phyloP scores from a whole-genome alignment of 2,888 invertebrate species.

The Pomacea canaliculata region DNA sequence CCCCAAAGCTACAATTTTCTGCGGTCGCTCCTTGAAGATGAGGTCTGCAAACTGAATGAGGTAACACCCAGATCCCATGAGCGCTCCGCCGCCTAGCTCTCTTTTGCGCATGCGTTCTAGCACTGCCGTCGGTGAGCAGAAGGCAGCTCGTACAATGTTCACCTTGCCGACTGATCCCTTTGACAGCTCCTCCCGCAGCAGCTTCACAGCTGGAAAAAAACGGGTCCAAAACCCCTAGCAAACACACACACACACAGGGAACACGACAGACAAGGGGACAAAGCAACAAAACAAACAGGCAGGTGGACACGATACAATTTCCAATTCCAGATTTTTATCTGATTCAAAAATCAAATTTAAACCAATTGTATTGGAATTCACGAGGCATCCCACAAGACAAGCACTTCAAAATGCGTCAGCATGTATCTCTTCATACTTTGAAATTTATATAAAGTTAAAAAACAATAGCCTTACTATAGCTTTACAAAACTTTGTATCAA shows the following conservation, averaged over 20 bases:
- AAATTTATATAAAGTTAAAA: too few species aligned
- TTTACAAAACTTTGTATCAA: too few species aligned
- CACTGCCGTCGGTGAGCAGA: slow-evolving; percentile 76
- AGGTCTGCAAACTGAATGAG: slow-evolving; percentile 54
- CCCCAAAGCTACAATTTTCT: slow-evolving; percentile 27
- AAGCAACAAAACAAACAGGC: neutral
- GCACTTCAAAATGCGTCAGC: too few species aligned
- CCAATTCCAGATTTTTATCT: too few species aligned
- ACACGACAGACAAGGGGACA: neutral
- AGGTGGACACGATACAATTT: neutral
- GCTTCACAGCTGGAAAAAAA: slow-evolving; percentile 83
- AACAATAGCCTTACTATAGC: too few species aligned
- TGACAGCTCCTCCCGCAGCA: slow-evolving; percentile 78
- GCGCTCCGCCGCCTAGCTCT: slow-evolving; percentile 78
- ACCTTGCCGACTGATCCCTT: slow-evolving; percentile 85
- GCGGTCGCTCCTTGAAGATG: slow-evolving; percentile 78
- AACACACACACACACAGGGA: neutral
- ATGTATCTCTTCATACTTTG: too few species aligned
- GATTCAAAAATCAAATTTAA: too few species aligned
- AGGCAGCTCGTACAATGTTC: slow-evolving; percentile 76
- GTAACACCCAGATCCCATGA: slow-evolving; percentile 63
- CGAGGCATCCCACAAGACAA: too few species aligned
- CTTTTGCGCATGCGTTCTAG: slow-evolving; percentile 78
- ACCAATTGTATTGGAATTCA: too few species aligned
- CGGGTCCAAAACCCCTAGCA: slow-evolving; percentile 86